Base-by-base conservation (phyloP, 1,140 invertebrate genomes). In the Drusus annulatus region DNA sequence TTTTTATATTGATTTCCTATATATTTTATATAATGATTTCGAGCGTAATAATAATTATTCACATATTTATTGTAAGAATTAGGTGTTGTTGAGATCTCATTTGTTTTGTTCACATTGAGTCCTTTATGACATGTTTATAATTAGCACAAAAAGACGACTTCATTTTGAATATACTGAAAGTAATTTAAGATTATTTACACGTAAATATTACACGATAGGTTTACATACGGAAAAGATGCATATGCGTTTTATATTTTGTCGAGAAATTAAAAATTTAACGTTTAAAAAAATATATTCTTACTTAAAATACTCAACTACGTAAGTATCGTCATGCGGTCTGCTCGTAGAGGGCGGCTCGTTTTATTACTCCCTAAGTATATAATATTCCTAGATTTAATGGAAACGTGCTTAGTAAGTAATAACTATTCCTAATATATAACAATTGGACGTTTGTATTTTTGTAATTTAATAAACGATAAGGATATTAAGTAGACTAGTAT, bases 381-480 rank as follows among this genome's bases (percentile, higher is more conserved):
- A 80, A 80, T 83, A 80, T 83, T 78, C 81, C 36, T 80, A 74
- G 78, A 80, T 50, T 65, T 79, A 69, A 56, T 36, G 76, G n/a
- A 62, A 80, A 73, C 79, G 79, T 81, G 79, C 75, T 74, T 80
- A 83, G 79, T 56, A 52, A 83, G 69, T 83, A 83, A 80, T 80
- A 63, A 80, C 50, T 76, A 80, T 74, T 83, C 75, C 36, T 69
- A 75, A 75, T 54, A 76, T 69, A 80, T 83, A 79, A 83, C 79
- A 81, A 80, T 81, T 83, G 76, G 80, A 81, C 80, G 82, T 83
- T 83, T 83, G 82, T 83, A 83, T 83, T 83, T 83, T 83, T 83
- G 82, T 83, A 83, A 83, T 81, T 80, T 83, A 83, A 75, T 83
- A 83, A 76, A 68, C 68, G 45, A 69, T 83, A 83, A 80, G 79